Evolutionary conservation across 2,113 vertebrate species (phyloP).

Genomic region (Callithrix jacchus): DNA sequence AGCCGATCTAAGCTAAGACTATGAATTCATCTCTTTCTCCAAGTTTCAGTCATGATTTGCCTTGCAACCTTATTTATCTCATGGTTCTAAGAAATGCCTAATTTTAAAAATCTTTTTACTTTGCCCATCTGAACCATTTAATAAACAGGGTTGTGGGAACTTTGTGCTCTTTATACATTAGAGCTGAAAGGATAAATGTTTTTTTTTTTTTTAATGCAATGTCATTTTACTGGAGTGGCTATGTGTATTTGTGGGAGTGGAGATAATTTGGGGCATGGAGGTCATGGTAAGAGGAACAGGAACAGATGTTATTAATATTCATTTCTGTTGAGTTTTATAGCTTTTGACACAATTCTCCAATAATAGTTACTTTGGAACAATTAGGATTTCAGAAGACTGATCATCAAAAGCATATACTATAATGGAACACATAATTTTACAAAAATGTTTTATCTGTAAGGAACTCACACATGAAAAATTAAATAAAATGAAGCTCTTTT

Average conservation of each 20-base stretch:
- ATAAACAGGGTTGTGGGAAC: neutral
- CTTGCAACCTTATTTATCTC: neutral
- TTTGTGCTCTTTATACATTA: neutral
- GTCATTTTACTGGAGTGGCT: neutral
- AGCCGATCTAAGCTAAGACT: neutral
- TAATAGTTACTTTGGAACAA: neutral
- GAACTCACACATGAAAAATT: neutral
- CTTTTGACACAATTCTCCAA: neutral
- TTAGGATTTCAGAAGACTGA: neutral
- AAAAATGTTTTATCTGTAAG: neutral
- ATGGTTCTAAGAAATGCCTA: neutral
- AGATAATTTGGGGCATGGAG: neutral
- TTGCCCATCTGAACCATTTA: neutral
- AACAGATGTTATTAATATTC: neutral
- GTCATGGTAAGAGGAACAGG: neutral
- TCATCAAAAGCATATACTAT: neutral
- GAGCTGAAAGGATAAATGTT: neutral
- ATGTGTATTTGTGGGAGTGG: neutral
- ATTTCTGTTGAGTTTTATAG: neutral
- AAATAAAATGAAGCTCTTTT: neutral
- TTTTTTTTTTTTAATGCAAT: no score
- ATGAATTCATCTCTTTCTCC: neutral
- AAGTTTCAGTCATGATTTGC: neutral
- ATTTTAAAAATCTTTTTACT: neutral
- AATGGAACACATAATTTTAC: neutral